Conservation (phyloP, 2,113 vertebrate species). For the Aramus guarauna region DNA sequence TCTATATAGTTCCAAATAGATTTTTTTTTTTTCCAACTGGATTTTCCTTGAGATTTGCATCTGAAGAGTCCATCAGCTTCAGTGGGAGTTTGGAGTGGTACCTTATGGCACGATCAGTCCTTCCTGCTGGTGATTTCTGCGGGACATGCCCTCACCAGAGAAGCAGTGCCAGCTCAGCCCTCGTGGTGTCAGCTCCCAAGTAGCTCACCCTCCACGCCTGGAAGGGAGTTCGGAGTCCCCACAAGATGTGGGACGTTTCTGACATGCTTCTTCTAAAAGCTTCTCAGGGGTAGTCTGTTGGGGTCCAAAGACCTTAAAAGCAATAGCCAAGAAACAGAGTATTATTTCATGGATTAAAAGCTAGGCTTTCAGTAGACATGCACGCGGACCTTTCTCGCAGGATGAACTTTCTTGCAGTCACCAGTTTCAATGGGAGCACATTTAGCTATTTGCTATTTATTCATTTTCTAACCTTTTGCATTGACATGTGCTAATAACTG, state of each 20-base stretch:
- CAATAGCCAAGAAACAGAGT: not conserved
- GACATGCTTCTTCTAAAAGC: not conserved
- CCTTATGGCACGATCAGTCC: not conserved
- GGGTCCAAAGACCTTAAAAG: not conserved
- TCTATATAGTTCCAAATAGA: not conserved
- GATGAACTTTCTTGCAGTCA: not conserved
- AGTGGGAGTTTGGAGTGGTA: not conserved
- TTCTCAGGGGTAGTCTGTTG: not conserved
- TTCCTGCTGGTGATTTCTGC: not conserved
- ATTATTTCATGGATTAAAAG: not conserved
- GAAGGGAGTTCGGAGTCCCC: not conserved
- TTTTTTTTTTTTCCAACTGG: too few relatives aligned
- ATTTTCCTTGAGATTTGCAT: not conserved
- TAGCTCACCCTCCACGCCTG: fast-evolving
- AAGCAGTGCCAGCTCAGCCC: not conserved
- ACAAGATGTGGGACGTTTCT: not conserved
- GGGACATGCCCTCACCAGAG: not conserved
- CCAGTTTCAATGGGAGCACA: not conserved
- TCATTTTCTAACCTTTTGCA: not conserved
- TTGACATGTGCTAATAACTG: not conserved
- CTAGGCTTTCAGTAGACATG: not conserved
- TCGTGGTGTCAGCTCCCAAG: not conserved
- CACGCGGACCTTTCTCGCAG: not conserved
- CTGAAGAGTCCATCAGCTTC: not conserved
- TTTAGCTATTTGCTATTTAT: not conserved